These are phyloP conservation scores for Jacana jacana DNA, from an alignment of 2,113 vertebrate genomes.

Conservation along the genomic window DNA sequence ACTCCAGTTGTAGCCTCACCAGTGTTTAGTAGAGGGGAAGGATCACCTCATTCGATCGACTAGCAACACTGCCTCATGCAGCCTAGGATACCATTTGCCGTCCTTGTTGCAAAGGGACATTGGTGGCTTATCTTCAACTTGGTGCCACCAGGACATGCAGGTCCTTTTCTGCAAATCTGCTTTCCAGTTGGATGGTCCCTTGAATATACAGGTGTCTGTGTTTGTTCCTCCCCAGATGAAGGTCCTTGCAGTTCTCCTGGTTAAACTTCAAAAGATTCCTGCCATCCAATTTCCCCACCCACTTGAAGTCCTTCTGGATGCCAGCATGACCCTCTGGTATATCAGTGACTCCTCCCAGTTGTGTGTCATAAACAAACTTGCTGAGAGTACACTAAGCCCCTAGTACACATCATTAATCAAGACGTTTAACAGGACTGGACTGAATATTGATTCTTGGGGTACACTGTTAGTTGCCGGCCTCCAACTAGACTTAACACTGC, in stretches of 20 bases:
- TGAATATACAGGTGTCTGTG: background rate
- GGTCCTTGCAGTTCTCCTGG: background rate
- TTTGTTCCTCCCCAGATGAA: background rate
- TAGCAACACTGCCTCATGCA: background rate
- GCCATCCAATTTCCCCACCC: background rate
- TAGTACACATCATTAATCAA: background rate
- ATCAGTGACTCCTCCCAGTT: background rate
- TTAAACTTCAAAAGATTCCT: background rate
- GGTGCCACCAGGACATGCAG: background rate
- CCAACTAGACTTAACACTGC: background rate
- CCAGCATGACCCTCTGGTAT: background rate
- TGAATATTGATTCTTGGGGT: background rate
- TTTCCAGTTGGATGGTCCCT: background rate
- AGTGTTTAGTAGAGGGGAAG: background rate
- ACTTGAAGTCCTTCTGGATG: background rate
- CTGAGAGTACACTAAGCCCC: background rate
- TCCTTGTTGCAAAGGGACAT: accelerated
- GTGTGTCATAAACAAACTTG: background rate
- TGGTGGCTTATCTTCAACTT: background rate
- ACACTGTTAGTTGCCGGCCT: background rate
- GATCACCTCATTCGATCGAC: background rate
- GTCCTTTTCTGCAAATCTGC: background rate
- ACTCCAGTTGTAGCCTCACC: background rate
- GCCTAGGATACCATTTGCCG: background rate
- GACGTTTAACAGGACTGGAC: background rate